phyloP scores from a whole-genome alignment of 2,888 invertebrate genomes.

The Pammene aurita region DNA sequence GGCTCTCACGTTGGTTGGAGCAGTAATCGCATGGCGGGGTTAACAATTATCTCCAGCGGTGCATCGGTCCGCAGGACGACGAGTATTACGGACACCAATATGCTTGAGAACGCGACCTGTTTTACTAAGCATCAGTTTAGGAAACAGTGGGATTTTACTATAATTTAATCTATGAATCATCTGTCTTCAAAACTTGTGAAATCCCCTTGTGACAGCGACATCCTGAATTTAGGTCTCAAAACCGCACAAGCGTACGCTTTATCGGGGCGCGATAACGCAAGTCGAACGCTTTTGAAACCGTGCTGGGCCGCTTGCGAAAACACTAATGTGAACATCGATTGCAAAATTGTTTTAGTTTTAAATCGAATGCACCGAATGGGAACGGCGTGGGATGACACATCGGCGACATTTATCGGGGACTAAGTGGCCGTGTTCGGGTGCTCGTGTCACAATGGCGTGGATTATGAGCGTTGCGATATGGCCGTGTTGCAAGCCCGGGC shows the following conservation, averaged over 20 bases:
- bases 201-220: conserved; percentile 44
- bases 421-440: conserved; percentile 74
- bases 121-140: not conserved
- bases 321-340: conserved; percentile 83
- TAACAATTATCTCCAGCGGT: no score
- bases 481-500: conserved; percentile 82
- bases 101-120: not conserved
- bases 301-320: conserved; percentile 83
- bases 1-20: not conserved
- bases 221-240: conserved; percentile 77
- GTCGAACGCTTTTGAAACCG: conserved; percentile 81
- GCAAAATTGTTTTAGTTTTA: conserved; percentile 82
- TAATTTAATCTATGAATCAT: not conserved
- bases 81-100: no score
- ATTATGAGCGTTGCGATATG: conserved; percentile 83
- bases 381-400: conserved; percentile 51
- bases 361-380: conserved; percentile 70
- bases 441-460: conserved; percentile 77
- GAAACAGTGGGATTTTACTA: not conserved
- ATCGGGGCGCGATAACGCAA: conserved; percentile 81
- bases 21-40: not conserved
- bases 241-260: conserved; percentile 74
- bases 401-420: conserved; percentile 60
- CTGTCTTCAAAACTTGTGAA: conserved; percentile 39
- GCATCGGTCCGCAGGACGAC: no score